Evolutionary conservation across 2,113 vertebrate genomes (phyloP).

Genomic region (Solenodon paradoxus): DNA sequence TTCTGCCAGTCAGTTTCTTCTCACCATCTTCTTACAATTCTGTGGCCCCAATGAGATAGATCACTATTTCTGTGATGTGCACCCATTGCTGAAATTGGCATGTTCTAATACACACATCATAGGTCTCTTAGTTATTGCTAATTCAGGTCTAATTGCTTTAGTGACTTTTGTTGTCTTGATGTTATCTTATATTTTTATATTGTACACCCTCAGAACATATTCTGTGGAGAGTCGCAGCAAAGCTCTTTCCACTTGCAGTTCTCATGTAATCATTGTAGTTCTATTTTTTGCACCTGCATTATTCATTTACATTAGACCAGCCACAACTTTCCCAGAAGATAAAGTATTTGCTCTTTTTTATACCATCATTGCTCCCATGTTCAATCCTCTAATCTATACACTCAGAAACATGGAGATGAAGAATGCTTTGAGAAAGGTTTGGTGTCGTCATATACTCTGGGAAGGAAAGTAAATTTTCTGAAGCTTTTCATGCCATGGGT

Average conservation of each 20-base stretch:
- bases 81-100: constrained; percentile 36
- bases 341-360: constrained; percentile 37
- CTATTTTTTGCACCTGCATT: constrained; percentile 26
- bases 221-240: fast-evolving
- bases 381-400: constrained; percentile 49
- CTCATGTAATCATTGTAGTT: constrained; percentile 23
- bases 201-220: not conserved
- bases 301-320: not conserved
- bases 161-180: not conserved
- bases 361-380: not conserved
- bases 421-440: not conserved
- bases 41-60: constrained; percentile 55
- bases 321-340: not conserved
- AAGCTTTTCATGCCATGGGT: too few relatives aligned
- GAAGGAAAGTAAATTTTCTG: not conserved
- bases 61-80: constrained; percentile 29
- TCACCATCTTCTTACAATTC: not conserved
- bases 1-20: constrained; percentile 19
- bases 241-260: constrained; percentile 60
- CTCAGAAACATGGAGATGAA: constrained; percentile 34
- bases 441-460: not conserved
- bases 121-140: not conserved
- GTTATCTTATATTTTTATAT: not conserved
- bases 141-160: not conserved
- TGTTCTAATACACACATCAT: not conserved